phyloP scores from a whole-genome alignment of 2,797 vertebrate genomes.

The Melanotaenia nigrans region DNA sequence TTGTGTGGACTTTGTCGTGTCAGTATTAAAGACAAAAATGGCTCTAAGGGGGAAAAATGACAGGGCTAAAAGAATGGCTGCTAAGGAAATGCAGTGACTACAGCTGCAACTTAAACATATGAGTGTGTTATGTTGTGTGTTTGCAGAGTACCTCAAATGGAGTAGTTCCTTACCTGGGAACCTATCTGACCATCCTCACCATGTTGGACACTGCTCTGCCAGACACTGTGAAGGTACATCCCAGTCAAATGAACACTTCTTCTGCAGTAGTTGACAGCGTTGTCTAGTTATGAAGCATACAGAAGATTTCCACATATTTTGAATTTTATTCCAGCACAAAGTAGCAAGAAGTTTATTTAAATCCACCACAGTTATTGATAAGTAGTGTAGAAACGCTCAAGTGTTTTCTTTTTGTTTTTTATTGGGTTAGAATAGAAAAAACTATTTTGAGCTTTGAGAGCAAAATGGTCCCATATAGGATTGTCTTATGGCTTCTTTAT shows the following conservation, averaged over 20 bases:
- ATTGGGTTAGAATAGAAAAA: too few species aligned
- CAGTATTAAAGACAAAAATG: neutral
- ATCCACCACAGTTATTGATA: neutral
- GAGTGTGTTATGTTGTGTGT: constrained; percentile 4
- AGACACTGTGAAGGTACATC: constrained; percentile 85
- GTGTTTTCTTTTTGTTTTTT: neutral
- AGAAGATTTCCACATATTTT: neutral
- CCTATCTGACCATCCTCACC: constrained; percentile 89
- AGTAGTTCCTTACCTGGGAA: constrained; percentile 90
- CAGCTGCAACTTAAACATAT: neutral
- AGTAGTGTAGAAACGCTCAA: neutral
- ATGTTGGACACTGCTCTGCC: constrained; percentile 93
- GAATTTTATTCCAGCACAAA: neutral
- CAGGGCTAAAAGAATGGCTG: constrained; percentile 1
- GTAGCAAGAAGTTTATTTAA: neutral
- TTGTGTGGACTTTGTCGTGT: constrained; percentile 1
- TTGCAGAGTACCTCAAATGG: constrained; percentile 80
- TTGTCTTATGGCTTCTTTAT: neutral
- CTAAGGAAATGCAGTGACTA: neutral
- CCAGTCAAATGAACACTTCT: neutral
- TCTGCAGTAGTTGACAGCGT: neutral
- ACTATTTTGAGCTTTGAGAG: neutral
- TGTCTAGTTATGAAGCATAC: neutral
- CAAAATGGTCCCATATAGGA: neutral
- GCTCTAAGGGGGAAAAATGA: neutral